These are phyloP conservation scores for Drosophila cognata DNA, from an alignment of 2,888 invertebrate genomes.

Conservation along the genomic window DNA sequence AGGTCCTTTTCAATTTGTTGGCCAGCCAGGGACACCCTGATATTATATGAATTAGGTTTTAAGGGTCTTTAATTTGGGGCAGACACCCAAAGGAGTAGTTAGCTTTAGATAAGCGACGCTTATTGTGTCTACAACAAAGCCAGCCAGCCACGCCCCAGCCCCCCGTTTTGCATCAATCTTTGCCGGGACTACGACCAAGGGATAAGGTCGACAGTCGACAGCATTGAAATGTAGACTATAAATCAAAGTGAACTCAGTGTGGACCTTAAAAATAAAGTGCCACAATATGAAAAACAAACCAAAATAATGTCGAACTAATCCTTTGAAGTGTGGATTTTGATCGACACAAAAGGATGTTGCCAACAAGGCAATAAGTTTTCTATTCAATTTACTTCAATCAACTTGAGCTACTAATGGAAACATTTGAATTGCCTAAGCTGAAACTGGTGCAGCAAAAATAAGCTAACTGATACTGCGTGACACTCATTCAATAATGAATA, in stretches of 20 bases:
- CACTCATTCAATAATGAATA: slow-evolving; percentile 45
- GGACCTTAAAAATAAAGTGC: slow-evolving; percentile 7
- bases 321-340: slow-evolving; percentile 18
- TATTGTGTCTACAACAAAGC: slow-evolving; percentile 38
- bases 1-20: slow-evolving; percentile 16
- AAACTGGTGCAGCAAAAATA: slow-evolving; percentile 53
- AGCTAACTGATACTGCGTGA: slow-evolving; percentile 70
- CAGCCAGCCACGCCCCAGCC: not conserved
- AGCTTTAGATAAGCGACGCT: slow-evolving; percentile 72
- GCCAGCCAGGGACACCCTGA: not conserved
- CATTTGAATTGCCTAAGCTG: slow-evolving; percentile 29
- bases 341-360: slow-evolving; percentile 8
- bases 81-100: slow-evolving; percentile 81
- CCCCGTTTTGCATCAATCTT: not conserved
- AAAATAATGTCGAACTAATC: slow-evolving; percentile 24
- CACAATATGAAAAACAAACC: slow-evolving; percentile 5
- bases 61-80: slow-evolving; percentile 52
- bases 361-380: slow-evolving; percentile 20
- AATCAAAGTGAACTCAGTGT: slow-evolving; percentile 47
- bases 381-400: slow-evolving; percentile 61
- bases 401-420: slow-evolving; percentile 26
- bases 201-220: slow-evolving; percentile 27
- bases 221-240: slow-evolving; percentile 59
- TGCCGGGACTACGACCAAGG: not conserved
- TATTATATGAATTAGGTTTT: slow-evolving; percentile 46